A percentile compares a stretch with the other conserved stretches of the same genome.
Conservation (phyloP, 2,113 vertebrate genomes). For the Dissostichus mawsoni region DNA sequence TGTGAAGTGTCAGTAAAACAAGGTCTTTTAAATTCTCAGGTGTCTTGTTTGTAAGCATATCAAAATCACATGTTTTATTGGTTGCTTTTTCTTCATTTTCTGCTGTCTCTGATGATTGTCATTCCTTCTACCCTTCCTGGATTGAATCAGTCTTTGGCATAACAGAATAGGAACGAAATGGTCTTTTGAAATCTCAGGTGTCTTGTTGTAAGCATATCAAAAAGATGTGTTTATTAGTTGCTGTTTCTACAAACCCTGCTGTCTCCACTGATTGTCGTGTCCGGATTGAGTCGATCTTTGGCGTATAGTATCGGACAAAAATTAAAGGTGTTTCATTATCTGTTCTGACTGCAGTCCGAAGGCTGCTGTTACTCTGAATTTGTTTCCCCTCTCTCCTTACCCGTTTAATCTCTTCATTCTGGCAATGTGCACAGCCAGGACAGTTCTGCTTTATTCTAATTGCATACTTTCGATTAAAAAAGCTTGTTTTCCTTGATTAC, state of each 20-base stretch:
- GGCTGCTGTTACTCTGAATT: constrained; percentile 62
- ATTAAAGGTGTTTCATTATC: constrained; percentile 71
- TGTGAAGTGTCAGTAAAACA: not conserved
- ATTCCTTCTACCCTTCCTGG: too few relatives aligned
- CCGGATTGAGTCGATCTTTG: constrained; percentile 39
- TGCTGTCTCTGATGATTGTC: too few relatives aligned
- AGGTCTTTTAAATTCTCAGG: not conserved
- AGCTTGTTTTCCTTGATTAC: constrained; percentile 88
- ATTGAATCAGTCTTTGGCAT: constrained; percentile 28
- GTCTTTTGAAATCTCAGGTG: not conserved
- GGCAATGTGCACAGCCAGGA: constrained; percentile 74
- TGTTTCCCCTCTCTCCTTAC: constrained; percentile 61
- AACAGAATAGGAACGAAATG: not conserved
- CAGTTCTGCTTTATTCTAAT: constrained; percentile 85
- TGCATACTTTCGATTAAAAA: constrained; percentile 87
- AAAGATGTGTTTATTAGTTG: constrained; percentile 10
- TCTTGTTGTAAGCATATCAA: not conserved
- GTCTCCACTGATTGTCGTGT: constrained; percentile 34
- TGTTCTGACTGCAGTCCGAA: constrained; percentile 70
- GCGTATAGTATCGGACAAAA: constrained; percentile 59
- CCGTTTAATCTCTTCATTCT: constrained; percentile 74
- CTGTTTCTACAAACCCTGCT: constrained; percentile 10
- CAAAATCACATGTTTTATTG: constrained; percentile 8
- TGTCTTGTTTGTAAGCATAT: constrained; percentile 1
- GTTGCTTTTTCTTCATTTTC: too few relatives aligned